Evolutionary conservation across 2,113 vertebrate species (phyloP).

Genomic region (Myiopsitta monachus): DNA sequence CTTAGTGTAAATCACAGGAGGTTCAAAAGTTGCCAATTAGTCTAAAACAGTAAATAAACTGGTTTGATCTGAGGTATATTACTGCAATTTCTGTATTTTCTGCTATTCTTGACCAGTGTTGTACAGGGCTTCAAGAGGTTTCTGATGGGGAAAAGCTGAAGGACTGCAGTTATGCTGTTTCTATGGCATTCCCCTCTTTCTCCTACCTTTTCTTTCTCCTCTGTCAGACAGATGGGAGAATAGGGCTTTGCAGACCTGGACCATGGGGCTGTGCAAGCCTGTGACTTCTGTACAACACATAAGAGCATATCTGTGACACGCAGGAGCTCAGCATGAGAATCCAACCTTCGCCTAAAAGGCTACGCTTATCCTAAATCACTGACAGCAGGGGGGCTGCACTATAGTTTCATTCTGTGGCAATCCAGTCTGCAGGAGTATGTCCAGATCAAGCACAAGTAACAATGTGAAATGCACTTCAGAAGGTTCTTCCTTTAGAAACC

Average conservation of each 20-base stretch:
- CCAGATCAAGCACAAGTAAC: background rate
- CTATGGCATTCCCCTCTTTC: background rate
- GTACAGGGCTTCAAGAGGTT: background rate
- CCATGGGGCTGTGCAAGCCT: background rate
- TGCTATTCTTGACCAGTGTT: accelerated
- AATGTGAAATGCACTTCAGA: background rate
- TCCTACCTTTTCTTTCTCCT: background rate
- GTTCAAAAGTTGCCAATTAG: background rate
- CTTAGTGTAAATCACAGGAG: background rate
- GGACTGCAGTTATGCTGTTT: background rate
- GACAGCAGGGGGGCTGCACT: background rate
- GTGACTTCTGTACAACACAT: background rate
- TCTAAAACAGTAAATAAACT: background rate
- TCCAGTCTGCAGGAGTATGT: background rate
- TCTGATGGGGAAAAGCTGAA: background rate
- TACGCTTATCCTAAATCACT: background rate
- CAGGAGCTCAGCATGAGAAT: background rate
- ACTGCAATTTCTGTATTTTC: background rate
- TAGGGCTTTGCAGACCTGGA: background rate
- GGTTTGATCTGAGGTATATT: background rate
- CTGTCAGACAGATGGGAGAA: background rate
- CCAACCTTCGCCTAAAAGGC: background rate
- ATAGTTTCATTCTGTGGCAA: background rate
- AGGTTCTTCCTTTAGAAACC: background rate
- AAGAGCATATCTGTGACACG: background rate